A percentile compares a stretch with the other conserved stretches of the same genome.
These are phyloP conservation scores for Zonotrichia albicollis DNA, from an alignment of 2,797 vertebrate species.

Conservation along the genomic window DNA sequence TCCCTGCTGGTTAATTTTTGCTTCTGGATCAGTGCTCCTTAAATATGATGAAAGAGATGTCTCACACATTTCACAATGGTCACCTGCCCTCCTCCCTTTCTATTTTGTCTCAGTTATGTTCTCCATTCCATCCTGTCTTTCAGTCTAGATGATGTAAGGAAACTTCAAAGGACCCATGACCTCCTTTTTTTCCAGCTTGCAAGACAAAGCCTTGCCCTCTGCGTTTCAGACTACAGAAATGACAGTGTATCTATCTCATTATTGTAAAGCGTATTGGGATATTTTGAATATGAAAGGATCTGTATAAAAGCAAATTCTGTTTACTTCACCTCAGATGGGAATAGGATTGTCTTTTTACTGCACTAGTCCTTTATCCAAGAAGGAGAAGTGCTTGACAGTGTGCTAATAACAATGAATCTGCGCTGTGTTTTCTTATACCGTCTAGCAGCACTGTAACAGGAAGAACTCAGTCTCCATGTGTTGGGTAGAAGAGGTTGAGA, in stretches of 20 bases:
- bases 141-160: background rate
- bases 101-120: background rate
- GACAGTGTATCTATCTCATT: constrained; percentile 16
- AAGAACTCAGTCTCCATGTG: background rate
- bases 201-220: constrained; percentile 22
- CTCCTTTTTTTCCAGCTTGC: constrained; percentile 1
- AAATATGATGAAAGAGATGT: background rate
- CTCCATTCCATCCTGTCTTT: constrained; percentile 1
- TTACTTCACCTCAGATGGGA: background rate
- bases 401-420: background rate
- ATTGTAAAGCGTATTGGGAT: constrained; percentile 24
- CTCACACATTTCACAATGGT: background rate
- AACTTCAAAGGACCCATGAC: constrained; percentile 30
- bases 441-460: background rate
- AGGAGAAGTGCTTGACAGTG: background rate
- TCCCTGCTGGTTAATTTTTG: background rate
- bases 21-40: background rate
- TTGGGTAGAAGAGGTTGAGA: background rate
- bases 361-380: background rate
- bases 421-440: background rate
- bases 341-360: background rate
- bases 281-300: constrained; percentile 40
- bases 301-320: constrained; percentile 2
- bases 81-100: background rate
- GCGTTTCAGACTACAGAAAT: background rate